phyloP scores from a whole-genome alignment of 2,113 vertebrate species.

The Pseudorasbora parva region DNA sequence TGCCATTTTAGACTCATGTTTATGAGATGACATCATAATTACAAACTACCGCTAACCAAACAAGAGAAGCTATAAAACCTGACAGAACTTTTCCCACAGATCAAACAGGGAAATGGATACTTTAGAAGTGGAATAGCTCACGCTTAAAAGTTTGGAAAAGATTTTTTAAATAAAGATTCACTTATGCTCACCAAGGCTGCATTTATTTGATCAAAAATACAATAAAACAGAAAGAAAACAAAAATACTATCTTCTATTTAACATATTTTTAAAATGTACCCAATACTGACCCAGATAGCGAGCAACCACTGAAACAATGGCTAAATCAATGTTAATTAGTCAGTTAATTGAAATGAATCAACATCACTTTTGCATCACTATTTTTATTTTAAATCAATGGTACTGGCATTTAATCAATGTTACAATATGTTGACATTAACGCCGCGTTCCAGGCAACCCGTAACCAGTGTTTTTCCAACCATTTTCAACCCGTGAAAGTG shows the following conservation, averaged over 20 bases:
- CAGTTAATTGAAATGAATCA: no score
- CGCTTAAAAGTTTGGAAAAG: background rate
- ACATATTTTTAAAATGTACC: background rate
- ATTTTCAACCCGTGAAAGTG: no score
- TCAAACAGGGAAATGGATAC: conserved; percentile 46
- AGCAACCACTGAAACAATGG: no score
- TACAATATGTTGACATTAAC: no score
- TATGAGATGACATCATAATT: conserved; percentile 70
- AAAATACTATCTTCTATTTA: background rate
- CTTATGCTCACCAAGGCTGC: background rate
- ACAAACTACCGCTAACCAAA: conserved; percentile 43
- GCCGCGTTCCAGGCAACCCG: no score
- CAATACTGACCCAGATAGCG: no score
- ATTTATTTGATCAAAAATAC: background rate
- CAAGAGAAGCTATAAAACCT: conserved; percentile 67
- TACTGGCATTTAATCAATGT: no score
- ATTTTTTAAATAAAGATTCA: background rate
- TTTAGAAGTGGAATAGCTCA: conserved; percentile 3
- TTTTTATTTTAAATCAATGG: no score
- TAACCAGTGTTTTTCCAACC: no score
- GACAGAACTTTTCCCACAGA: conserved; percentile 52
- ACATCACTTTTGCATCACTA: no score
- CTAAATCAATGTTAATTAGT: no score
- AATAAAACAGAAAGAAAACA: background rate
- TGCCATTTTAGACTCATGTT: conserved; percentile 61